phyloP scores from a whole-genome alignment of 2,113 vertebrate genomes.

The Bubo bubo region DNA sequence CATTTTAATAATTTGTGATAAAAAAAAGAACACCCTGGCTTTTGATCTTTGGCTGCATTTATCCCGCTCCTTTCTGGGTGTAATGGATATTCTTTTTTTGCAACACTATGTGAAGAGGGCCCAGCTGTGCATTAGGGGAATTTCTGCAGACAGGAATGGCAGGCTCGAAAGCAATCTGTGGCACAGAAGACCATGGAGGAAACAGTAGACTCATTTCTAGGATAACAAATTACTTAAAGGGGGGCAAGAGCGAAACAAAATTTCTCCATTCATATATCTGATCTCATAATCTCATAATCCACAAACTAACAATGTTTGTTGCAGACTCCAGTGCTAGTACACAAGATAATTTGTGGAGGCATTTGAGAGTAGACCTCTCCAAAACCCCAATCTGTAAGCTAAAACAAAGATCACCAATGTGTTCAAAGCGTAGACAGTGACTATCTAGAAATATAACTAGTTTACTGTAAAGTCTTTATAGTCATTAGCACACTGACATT shows the following conservation, averaged over 20 bases:
- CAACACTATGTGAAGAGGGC: background rate
- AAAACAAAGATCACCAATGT: background rate
- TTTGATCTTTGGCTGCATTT: background rate
- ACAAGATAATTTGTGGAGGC: background rate
- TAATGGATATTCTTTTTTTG: background rate
- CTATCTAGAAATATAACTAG: background rate
- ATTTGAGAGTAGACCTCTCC: background rate
- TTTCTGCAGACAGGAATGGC: background rate
- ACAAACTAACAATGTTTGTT: background rate
- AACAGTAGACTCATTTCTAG: background rate
- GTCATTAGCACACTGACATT: background rate
- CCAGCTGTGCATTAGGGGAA: too few species aligned
- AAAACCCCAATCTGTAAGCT: background rate
- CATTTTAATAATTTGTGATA: background rate
- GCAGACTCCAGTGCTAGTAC: background rate
- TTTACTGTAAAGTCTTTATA: background rate
- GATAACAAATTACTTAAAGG: background rate
- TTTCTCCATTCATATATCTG: background rate
- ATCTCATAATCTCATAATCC: background rate
- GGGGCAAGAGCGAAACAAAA: background rate
- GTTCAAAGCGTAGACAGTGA: background rate
- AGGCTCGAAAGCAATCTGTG: background rate
- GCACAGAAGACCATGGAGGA: background rate
- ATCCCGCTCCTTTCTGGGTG: background rate
- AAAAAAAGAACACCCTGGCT: background rate